Conservation (phyloP, 2,113 vertebrate species). For the Pseudorasbora parva region DNA sequence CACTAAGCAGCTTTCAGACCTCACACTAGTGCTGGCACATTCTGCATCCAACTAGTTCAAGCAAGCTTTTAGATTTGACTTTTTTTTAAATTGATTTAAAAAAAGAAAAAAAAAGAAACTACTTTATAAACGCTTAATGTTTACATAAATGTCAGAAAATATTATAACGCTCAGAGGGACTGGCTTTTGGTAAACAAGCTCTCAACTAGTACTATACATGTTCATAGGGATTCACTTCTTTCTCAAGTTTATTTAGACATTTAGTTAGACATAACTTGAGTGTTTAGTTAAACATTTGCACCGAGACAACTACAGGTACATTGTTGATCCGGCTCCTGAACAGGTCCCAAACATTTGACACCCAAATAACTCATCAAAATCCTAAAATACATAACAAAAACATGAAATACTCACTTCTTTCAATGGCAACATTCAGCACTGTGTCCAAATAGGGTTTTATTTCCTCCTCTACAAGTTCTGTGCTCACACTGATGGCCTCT, state of each 20-base stretch:
- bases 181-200: background rate
- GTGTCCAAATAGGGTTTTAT: constrained; percentile 74
- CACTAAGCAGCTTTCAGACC: constrained; percentile 28
- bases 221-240: background rate
- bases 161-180: background rate
- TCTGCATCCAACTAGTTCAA: constrained; percentile 13
- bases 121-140: background rate
- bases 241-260: background rate
- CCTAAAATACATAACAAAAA: background rate
- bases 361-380: background rate
- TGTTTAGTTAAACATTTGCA: too few relatives aligned
- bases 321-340: background rate
- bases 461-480: constrained; percentile 73
- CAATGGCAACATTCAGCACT: constrained; percentile 64
- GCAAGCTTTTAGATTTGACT: background rate
- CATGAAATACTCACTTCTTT: constrained; percentile 66
- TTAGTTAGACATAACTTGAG: background rate
- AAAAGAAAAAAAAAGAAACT: background rate
- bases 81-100: too few relatives aligned
- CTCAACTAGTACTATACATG: background rate
- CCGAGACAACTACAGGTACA: background rate
- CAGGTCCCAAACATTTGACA: background rate
- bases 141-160: background rate
- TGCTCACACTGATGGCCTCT: constrained; percentile 71
- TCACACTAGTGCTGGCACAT: background rate